phyloP scores from a whole-genome alignment of 2,113 vertebrate species.

The Heteronetta atricapilla region DNA sequence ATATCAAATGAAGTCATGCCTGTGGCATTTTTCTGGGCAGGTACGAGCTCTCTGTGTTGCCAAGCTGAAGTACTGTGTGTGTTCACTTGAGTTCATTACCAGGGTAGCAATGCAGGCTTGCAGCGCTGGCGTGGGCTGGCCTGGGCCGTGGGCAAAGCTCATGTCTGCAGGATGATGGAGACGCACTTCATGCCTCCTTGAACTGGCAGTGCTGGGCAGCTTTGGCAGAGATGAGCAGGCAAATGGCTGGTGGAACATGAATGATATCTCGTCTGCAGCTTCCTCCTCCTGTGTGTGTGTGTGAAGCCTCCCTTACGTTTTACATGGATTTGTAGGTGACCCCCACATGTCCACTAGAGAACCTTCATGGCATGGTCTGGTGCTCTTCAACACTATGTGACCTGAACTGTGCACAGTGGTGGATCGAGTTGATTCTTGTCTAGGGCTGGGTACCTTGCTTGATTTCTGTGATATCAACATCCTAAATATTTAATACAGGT shows the following conservation, averaged over 20 bases:
- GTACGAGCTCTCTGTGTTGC: background rate
- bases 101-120: background rate
- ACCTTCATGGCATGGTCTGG: background rate
- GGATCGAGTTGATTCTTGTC: background rate
- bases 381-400: background rate
- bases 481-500: background rate
- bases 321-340: background rate
- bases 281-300: background rate
- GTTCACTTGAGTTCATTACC: background rate
- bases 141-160: background rate
- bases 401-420: background rate
- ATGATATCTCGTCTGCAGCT: background rate
- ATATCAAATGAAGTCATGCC: background rate
- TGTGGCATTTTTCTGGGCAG: background rate
- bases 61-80: background rate
- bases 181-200: background rate
- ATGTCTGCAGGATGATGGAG: background rate
- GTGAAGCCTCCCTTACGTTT: background rate
- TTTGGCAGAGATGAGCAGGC: background rate
- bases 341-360: background rate
- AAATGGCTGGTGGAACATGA: background rate
- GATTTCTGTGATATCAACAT: background rate
- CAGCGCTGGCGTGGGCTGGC: background rate
- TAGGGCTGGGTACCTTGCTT: background rate
- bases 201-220: background rate